These are phyloP conservation scores for Chaetorhynchus papuensis DNA, from an alignment of 2,113 vertebrate species.

Conservation along the genomic window DNA sequence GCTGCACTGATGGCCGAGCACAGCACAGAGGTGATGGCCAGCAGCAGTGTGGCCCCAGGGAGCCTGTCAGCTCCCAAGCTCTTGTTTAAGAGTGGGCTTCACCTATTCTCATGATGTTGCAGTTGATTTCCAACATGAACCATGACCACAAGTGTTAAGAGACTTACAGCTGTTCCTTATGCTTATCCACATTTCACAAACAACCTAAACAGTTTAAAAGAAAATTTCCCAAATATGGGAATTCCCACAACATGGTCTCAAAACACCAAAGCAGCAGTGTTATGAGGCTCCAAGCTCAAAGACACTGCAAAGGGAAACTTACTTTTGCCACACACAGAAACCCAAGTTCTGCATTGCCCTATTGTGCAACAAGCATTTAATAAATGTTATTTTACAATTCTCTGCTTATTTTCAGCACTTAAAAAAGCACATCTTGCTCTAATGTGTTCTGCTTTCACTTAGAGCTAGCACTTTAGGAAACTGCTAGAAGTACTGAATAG, in stretches of 20 bases:
- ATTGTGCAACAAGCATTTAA: neutral
- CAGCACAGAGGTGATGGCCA: neutral
- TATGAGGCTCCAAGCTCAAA: neutral
- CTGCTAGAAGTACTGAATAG: neutral
- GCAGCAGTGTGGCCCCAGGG: neutral
- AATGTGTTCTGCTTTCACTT: neutral
- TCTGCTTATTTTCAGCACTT: neutral
- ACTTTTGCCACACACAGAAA: neutral
- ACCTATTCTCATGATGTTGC: neutral
- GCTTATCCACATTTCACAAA: neutral
- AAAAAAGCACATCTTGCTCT: neutral
- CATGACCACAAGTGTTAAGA: neutral
- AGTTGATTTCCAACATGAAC: neutral
- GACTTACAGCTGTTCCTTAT: rapidly evolving
- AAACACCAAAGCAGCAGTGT: neutral
- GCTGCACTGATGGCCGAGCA: neutral
- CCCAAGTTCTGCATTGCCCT: neutral
- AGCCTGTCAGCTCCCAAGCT: neutral
- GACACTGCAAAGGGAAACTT: neutral
- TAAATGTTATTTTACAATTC: neutral
- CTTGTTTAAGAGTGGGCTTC: neutral
- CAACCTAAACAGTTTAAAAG: neutral
- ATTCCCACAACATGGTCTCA: neutral
- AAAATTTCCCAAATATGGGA: neutral
- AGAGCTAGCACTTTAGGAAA: neutral